These are phyloP conservation scores for Dasysyrphus tricinctus DNA, from an alignment of 2,888 invertebrate genomes.

Conservation along the genomic window DNA sequence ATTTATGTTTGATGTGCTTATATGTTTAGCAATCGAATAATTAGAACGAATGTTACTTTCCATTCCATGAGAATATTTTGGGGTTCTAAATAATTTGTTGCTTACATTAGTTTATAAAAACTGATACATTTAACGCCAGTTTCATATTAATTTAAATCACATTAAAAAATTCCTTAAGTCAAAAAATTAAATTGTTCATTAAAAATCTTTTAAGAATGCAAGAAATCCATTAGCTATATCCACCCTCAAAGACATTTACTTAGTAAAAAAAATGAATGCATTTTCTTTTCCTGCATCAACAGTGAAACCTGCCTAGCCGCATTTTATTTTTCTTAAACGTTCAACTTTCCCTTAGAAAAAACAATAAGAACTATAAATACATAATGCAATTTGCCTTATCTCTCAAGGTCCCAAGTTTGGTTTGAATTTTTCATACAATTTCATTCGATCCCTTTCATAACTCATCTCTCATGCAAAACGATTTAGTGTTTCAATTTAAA, in stretches of 20 bases:
- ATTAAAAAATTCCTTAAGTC: neutral
- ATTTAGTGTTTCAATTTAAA: slow-evolving; percentile 65
- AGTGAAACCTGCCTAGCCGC: neutral
- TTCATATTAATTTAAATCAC: too few species aligned
- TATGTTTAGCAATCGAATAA: too few species aligned
- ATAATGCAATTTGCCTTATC: slow-evolving; percentile 51
- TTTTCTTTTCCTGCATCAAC: neutral
- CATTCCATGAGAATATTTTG: too few species aligned
- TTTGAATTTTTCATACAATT: slow-evolving; percentile 55
- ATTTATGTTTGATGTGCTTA: too few species aligned
- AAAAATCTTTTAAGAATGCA: neutral
- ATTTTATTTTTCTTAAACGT: neutral
- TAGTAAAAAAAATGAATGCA: neutral
- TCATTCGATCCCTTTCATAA: slow-evolving; percentile 61
- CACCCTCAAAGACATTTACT: neutral
- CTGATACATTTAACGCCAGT: too few species aligned
- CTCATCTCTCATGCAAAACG: slow-evolving; percentile 66
- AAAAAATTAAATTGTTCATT: neutral
- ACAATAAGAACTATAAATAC: slow-evolving; percentile 22
- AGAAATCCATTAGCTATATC: neutral
- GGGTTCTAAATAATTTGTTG: too few species aligned
- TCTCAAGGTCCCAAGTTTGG: slow-evolving; percentile 34
- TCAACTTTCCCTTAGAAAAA: neutral
- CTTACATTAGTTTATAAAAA: too few species aligned
- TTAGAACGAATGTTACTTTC: too few species aligned